Conservation (phyloP, 2,888 invertebrate genomes). For the Tetrapedia diversipes region DNA sequence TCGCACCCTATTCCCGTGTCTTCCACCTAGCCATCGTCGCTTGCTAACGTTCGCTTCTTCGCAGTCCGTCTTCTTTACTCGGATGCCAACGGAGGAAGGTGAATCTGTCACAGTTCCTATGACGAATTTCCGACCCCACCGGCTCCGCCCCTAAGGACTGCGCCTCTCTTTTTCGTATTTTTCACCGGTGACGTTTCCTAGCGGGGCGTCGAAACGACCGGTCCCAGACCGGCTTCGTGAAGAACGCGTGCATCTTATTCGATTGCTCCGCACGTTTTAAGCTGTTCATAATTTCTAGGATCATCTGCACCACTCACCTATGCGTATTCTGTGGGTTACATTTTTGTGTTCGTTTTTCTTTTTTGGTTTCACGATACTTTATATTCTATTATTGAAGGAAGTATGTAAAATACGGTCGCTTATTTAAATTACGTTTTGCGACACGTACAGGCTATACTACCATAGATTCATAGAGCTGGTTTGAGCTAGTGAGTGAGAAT, state of each 20-base stretch:
- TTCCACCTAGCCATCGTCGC: constrained; percentile 43
- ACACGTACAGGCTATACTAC: too few relatives aligned
- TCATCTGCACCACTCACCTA: too few relatives aligned
- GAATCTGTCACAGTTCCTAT: constrained; percentile 62
- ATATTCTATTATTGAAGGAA: too few relatives aligned
- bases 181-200: constrained; percentile 27
- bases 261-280: neutral
- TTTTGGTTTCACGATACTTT: neutral
- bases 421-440: too few relatives aligned
- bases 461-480: too few relatives aligned
- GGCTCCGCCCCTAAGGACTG: neutral
- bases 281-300: too few relatives aligned
- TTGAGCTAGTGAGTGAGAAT: too few relatives aligned
- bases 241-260: neutral
- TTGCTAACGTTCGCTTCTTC: constrained; percentile 30
- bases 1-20: constrained; percentile 64
- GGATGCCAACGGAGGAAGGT: constrained; percentile 23
- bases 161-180: constrained; percentile 30
- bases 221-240: neutral
- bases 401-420: too few relatives aligned
- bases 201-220: neutral
- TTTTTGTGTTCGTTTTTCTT: neutral
- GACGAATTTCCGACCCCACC: constrained; percentile 55
- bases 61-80: constrained; percentile 11
- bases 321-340: too few relatives aligned